A percentile compares a stretch with the other conserved stretches of the same genome.
phyloP scores from a whole-genome alignment of 2,888 invertebrate species.

The Orthosia cruda region DNA sequence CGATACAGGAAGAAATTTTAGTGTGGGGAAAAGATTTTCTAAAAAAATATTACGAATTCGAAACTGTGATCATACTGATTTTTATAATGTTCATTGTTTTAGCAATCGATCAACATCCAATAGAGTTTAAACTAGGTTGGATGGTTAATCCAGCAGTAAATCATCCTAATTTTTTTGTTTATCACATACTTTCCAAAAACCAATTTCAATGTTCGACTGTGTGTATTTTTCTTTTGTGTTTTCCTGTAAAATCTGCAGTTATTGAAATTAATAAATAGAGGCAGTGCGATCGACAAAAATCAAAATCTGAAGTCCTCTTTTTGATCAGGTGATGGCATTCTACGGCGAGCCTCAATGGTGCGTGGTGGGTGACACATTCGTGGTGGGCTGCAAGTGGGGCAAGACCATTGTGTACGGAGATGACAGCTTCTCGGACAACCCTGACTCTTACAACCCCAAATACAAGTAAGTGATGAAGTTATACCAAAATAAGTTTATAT shows the following conservation, averaged over 20 bases:
- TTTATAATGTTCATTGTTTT: too few relatives aligned
- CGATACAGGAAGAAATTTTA: too few relatives aligned
- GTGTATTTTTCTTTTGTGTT: too few relatives aligned
- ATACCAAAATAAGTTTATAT: too few relatives aligned
- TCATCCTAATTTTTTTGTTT: neutral
- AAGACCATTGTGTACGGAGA: constrained; percentile 96
- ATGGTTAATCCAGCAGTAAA: neutral
- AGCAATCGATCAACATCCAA: too few relatives aligned
- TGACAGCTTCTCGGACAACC: constrained; percentile 96
- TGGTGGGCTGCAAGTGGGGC: constrained; percentile 97
- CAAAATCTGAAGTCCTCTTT: neutral
- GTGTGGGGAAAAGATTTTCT: too few relatives aligned
- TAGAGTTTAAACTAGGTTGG: neutral
- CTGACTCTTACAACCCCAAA: constrained; percentile 94
- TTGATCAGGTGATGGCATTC: constrained; percentile 94
- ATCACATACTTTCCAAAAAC: too few relatives aligned
- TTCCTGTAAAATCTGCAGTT: too few relatives aligned
- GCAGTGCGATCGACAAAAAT: neutral
- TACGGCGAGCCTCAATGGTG: constrained; percentile 98
- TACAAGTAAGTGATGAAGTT: constrained; percentile 93
- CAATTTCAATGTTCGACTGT: too few relatives aligned
- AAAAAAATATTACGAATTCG: neutral
- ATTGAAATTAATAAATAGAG: neutral
- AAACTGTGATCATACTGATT: neutral
- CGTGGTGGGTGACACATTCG: constrained; percentile 99